Evolutionary conservation across 2,113 vertebrate genomes (phyloP).

Genomic region (Nansenia antarctica): DNA sequence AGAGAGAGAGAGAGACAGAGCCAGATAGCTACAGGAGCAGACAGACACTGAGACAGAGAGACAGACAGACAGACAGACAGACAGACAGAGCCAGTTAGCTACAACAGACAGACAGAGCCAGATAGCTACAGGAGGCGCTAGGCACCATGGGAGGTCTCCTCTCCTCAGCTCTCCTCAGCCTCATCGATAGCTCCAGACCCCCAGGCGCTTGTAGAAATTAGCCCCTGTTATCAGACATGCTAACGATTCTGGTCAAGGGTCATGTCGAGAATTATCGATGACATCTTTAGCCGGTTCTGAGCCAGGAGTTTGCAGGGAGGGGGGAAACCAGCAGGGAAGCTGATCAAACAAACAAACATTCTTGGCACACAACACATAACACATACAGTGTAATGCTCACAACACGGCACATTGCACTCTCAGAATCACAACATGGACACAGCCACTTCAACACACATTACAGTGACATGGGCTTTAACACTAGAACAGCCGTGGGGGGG

Average conservation of each 20-base stretch:
- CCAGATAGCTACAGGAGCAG: background rate
- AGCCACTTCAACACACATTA: too few species aligned
- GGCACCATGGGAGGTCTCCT: background rate
- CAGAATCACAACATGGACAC: too few species aligned
- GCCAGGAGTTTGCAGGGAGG: background rate
- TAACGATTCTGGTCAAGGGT: conserved; percentile 36
- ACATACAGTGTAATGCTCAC: too few species aligned
- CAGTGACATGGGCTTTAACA: too few species aligned
- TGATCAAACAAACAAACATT: background rate
- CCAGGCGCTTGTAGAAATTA: conserved; percentile 41
- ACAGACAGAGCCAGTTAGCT: too few species aligned
- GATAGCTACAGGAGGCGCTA: background rate
- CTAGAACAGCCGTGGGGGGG: too few species aligned
- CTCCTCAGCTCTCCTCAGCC: conserved; percentile 14
- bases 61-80: too few species aligned
- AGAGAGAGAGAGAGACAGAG: background rate
- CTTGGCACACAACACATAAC: conserved; percentile 4
- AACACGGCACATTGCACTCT: too few species aligned
- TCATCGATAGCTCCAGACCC: conserved; percentile 28
- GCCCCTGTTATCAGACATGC: conserved; percentile 37
- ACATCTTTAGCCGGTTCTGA: conserved; percentile 15
- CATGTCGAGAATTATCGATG: conserved; percentile 34
- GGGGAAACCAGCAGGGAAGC: background rate
- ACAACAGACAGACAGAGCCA: background rate
- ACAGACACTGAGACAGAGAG: too few species aligned